Evolutionary conservation across 2,113 vertebrate species (phyloP).

Genomic region (Crotalus horridus): DNA sequence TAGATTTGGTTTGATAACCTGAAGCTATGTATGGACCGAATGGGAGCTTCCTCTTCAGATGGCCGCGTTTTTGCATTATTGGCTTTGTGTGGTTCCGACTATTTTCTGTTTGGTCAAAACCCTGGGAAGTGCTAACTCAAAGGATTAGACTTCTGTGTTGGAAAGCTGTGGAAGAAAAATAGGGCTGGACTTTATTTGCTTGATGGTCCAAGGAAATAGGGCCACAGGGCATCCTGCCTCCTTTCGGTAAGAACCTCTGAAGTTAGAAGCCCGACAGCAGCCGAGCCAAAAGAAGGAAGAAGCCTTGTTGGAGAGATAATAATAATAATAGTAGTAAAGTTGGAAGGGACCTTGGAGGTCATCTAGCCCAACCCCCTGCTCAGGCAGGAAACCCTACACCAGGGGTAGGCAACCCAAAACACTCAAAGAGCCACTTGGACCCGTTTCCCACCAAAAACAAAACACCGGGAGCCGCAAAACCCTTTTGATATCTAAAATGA

Average conservation of each 20-base stretch:
- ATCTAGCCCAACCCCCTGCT: too few species aligned
- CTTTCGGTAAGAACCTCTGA: neutral
- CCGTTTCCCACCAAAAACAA: too few species aligned
- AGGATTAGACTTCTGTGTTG: neutral
- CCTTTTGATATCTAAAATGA: too few species aligned
- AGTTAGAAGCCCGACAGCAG: neutral
- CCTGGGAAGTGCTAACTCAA: neutral
- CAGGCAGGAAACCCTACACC: too few species aligned
- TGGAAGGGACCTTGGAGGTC: too few species aligned
- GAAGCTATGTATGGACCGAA: neutral
- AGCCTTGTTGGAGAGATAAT: neutral
- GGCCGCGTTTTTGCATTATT: neutral
- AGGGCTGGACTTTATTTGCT: neutral
- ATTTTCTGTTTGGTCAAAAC: neutral
- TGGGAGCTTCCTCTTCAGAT: neutral
- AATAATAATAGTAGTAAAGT: too few species aligned
- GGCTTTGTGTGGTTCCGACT: neutral
- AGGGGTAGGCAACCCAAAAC: too few species aligned
- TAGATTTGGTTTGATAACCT: neutral
- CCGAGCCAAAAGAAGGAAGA: neutral
- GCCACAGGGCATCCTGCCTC: neutral
- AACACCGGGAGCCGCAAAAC: too few species aligned
- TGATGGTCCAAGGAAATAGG: neutral
- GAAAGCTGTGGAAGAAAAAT: neutral
- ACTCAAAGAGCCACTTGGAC: too few species aligned